Conservation (phyloP, 2,888 invertebrate species). For the Lepidochitona cinerea region DNA sequence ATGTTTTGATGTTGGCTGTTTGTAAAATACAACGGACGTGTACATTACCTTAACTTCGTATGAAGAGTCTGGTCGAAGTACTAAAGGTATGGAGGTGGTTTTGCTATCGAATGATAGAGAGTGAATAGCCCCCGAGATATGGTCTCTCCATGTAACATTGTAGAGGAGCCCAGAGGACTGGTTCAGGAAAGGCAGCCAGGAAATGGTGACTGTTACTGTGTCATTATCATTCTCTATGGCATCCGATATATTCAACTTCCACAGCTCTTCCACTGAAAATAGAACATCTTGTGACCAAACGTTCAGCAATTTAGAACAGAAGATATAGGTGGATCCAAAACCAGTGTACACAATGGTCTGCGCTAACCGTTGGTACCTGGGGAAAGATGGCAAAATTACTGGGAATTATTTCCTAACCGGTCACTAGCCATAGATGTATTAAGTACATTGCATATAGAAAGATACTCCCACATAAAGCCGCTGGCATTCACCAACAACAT, state of each 20-base stretch:
- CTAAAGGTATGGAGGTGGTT: not conserved
- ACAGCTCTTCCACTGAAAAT: not conserved
- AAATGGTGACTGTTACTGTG: not conserved
- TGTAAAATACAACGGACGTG: not conserved
- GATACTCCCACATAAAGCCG: too few species aligned
- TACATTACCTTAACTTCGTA: not conserved
- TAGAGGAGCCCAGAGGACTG: not conserved
- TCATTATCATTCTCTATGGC: not conserved
- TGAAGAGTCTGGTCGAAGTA: not conserved
- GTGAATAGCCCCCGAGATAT: not conserved
- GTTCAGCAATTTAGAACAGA: too few species aligned
- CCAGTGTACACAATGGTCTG: too few species aligned
- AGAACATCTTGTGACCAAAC: too few species aligned
- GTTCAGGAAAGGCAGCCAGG: not conserved
- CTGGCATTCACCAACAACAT: too few species aligned
- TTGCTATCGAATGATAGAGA: not conserved
- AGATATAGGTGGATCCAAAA: too few species aligned
- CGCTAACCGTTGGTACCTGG: too few species aligned
- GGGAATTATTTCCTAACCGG: too few species aligned
- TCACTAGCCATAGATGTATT: too few species aligned
- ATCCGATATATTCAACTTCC: not conserved
- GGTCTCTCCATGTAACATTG: not conserved
- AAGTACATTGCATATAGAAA: too few species aligned
- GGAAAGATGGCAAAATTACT: too few species aligned
- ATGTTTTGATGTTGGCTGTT: not conserved